phyloP scores from a whole-genome alignment of 2,888 invertebrate genomes.

The Sphinx pinastri region DNA sequence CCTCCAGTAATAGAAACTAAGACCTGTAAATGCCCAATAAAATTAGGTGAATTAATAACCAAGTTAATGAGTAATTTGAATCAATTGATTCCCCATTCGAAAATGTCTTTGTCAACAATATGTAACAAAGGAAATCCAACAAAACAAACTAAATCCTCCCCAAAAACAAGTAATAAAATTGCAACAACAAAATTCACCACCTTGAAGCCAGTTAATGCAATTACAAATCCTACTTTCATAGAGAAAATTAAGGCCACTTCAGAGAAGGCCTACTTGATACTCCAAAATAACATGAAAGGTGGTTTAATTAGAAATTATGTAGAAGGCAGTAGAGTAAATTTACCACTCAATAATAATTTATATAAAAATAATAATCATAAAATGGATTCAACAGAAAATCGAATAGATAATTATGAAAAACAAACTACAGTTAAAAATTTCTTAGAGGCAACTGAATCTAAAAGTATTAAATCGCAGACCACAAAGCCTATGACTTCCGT shows the following conservation, averaged over 20 bases:
- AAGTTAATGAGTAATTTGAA: conserved; percentile 54
- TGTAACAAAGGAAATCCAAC: background rate
- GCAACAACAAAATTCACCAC: background rate
- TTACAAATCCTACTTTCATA: background rate
- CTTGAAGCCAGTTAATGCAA: background rate
- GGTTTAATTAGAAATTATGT: too few relatives aligned
- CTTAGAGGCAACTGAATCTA: conserved; percentile 17
- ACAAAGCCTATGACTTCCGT: conserved; percentile 5
- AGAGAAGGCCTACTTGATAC: background rate
- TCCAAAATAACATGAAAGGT: background rate
- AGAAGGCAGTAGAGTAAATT: background rate
- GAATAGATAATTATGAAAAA: background rate
- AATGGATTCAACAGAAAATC: background rate
- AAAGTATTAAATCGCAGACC: conserved; percentile 20
- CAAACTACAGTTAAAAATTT: conserved; percentile 15
- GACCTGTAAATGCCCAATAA: conserved; percentile 56
- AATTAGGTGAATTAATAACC: conserved; percentile 45
- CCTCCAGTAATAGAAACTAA: background rate
- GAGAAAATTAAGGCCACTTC: background rate
- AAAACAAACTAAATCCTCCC: background rate
- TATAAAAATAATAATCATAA: background rate
- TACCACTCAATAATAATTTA: background rate
- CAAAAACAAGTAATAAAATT: background rate
- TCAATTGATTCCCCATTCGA: conserved; percentile 46
- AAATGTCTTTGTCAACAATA: conserved; percentile 11